A percentile compares a stretch with the other conserved stretches of the same genome.
Evolutionary conservation across 2,797 vertebrate genomes (phyloP).

Genomic region (Coregonus sp.): DNA sequence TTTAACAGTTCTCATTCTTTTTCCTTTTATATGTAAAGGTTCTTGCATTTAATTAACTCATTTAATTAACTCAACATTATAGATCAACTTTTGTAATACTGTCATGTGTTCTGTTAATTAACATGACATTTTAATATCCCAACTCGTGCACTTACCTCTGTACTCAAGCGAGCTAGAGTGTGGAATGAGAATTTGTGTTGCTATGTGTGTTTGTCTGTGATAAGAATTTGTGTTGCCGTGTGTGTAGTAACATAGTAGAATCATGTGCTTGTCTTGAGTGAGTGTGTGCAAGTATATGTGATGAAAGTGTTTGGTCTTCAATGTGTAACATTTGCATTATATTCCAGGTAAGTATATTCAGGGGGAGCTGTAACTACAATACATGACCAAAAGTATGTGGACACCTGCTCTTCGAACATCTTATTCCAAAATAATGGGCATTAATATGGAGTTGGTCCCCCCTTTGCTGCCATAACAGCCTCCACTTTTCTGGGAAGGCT

Average conservation of each 20-base stretch:
- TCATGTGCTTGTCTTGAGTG: not conserved
- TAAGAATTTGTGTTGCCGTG: constrained; percentile 7
- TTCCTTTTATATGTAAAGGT: not conserved
- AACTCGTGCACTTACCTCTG: not conserved
- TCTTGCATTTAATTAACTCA: not conserved
- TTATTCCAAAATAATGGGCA: no score
- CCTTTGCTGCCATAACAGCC: no score
- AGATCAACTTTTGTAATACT: not conserved
- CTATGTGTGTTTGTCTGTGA: constrained; percentile 22
- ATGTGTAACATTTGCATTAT: constrained; percentile 3
- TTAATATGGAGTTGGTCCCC: no score
- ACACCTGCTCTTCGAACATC: no score
- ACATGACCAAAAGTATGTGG: no score
- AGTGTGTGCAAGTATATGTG: not conserved
- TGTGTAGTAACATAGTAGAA: not conserved
- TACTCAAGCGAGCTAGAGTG: not conserved
- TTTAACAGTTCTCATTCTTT: not conserved
- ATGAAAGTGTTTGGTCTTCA: not conserved
- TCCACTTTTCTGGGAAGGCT: no score
- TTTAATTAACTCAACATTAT: not conserved
- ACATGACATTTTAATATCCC: not conserved
- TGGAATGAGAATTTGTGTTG: constrained; percentile 6
- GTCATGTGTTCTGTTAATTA: not conserved
- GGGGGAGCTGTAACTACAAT: not conserved
- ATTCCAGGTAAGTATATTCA: constrained; percentile 43